Conservation (phyloP, 2,888 invertebrate species). For the Entomobrya proxima region DNA sequence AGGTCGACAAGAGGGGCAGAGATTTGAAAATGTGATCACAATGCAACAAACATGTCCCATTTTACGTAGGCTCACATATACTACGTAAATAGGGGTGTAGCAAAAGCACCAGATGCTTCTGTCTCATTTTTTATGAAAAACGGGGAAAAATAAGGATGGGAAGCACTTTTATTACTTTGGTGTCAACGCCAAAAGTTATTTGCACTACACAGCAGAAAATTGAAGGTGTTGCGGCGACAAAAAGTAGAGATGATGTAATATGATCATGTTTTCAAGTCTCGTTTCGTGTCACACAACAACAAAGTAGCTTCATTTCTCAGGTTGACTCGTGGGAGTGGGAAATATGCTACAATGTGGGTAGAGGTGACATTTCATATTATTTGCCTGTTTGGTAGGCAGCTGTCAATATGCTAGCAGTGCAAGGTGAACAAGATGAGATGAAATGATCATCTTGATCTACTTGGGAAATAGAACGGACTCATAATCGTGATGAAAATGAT, state of each 20-base stretch:
- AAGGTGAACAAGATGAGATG: neutral
- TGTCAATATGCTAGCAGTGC: neutral
- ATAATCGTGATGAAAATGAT: neutral
- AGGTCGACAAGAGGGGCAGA: neutral
- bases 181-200: neutral
- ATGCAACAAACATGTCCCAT: slow-evolving; percentile 4
- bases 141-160: neutral
- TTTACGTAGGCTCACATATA: neutral
- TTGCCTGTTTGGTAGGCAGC: neutral
- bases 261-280: slow-evolving; percentile 37
- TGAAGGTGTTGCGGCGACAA: neutral
- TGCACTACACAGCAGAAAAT: neutral
- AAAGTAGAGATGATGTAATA: neutral
- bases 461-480: slow-evolving; percentile 13
- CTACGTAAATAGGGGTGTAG: neutral
- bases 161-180: slow-evolving; percentile 32
- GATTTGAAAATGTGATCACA: slow-evolving; percentile 13
- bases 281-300: slow-evolving; percentile 49
- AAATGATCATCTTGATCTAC: neutral
- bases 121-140: neutral
- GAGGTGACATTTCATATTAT: neutral
- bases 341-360: neutral
- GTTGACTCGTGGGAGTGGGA: neutral
- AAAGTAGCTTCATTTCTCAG: slow-evolving; percentile 48
- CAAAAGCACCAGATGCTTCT: neutral